These are phyloP conservation scores for Ennomos erosarius DNA, from an alignment of 2,888 invertebrate genomes.

Conservation along the genomic window DNA sequence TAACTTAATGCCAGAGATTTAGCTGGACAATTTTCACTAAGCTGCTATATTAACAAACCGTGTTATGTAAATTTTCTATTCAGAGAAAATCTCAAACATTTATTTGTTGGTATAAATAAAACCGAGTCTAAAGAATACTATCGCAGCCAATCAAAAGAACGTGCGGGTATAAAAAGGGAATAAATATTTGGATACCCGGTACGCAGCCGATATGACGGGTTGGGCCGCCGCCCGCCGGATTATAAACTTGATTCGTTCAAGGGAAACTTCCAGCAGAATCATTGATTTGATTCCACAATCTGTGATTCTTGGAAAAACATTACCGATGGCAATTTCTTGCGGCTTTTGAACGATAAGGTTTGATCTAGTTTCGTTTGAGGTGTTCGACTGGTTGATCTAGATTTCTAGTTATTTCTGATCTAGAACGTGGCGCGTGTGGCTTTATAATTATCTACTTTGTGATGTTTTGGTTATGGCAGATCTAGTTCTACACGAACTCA, in stretches of 20 bases:
- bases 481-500: no score
- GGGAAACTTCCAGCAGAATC: constrained; percentile 26
- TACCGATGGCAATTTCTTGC: constrained; percentile 19
- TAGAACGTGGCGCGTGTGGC: neutral
- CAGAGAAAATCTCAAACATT: no score
- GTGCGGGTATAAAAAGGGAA: constrained; percentile 15
- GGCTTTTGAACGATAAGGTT: constrained; percentile 16
- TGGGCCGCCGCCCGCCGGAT: constrained; percentile 12
- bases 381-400: constrained; percentile 15
- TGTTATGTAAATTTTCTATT: no score
- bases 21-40: no score
- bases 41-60: no score
- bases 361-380: constrained; percentile 14
- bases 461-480: no score
- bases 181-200: constrained; percentile 18
- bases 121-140: no score
- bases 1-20: no score
- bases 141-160: no score
- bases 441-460: no score
- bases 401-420: constrained; percentile 5
- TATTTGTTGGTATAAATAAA: no score
- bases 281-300: constrained; percentile 28
- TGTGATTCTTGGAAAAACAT: constrained; percentile 21
- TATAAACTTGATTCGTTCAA: constrained; percentile 22
- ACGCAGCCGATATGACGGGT: constrained; percentile 1